Evolutionary conservation across 2,888 invertebrate genomes (phyloP).

Genomic region (Bibio marci): DNA sequence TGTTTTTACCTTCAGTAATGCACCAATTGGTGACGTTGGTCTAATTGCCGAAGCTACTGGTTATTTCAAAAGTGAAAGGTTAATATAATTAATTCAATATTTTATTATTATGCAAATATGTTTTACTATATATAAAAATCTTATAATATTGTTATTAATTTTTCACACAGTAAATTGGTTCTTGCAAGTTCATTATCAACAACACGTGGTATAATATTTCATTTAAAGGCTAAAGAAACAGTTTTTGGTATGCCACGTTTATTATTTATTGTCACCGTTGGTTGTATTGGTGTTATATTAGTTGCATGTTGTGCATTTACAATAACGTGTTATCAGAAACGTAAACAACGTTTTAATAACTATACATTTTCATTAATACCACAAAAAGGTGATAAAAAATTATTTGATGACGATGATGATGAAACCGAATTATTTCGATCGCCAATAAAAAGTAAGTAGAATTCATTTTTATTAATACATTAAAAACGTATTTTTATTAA

Average conservation of each 20-base stretch:
- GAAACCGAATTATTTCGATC: conserved; percentile 27
- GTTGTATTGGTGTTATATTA: conserved; percentile 28
- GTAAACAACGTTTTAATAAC: conserved; percentile 20
- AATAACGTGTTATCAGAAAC: conserved; percentile 20
- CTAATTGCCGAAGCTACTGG: conserved; percentile 40
- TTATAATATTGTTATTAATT: too few species aligned
- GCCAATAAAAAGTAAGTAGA: conserved; percentile 24
- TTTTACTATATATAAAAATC: too few species aligned
- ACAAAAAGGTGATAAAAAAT: conserved; percentile 22
- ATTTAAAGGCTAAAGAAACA: conserved; percentile 32
- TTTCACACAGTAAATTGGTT: too few species aligned
- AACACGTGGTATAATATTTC: too few species aligned
- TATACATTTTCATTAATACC: conserved; percentile 27
- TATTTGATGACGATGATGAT: conserved; percentile 24
- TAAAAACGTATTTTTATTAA: background rate
- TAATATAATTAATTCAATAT: too few species aligned
- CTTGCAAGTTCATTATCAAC: too few species aligned
- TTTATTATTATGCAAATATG: too few species aligned
- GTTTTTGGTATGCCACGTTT: conserved; percentile 61
- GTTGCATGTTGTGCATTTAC: conserved; percentile 20
- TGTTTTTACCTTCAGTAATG: conserved; percentile 17
- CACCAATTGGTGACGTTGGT: conserved; percentile 29
- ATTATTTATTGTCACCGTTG: conserved; percentile 55
- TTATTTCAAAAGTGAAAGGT: conserved; percentile 37
- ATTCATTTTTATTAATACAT: background rate